A percentile compares a stretch with the other conserved stretches of the same genome.
Conservation (phyloP, 2,888 invertebrate species). For the Drosophila greeni region DNA sequence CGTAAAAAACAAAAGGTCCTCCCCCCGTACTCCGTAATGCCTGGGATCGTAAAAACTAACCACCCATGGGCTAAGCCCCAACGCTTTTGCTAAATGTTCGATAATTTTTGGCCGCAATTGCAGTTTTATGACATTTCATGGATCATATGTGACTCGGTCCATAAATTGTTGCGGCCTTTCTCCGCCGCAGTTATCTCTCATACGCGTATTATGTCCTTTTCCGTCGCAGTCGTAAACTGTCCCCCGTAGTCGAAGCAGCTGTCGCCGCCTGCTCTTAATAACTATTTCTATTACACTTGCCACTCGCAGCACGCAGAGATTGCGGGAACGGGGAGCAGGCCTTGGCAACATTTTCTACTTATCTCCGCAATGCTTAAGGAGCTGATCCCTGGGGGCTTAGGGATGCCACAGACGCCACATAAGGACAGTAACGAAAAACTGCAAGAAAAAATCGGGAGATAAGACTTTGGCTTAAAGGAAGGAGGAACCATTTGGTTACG, state of each 20-base stretch:
- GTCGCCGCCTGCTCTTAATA: conserved; percentile 65
- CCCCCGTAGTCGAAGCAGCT: conserved; percentile 52
- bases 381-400: conserved; percentile 34
- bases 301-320: conserved; percentile 59
- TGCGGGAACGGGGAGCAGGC: conserved; percentile 27
- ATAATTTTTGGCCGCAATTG: conserved; percentile 71
- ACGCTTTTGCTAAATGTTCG: conserved; percentile 70
- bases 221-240: conserved; percentile 35
- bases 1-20: conserved; percentile 48
- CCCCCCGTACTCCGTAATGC: conserved; percentile 17
- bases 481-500: not conserved
- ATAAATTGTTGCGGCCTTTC: conserved; percentile 63
- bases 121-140: conserved; percentile 70
- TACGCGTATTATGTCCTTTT: conserved; percentile 21
- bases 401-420: conserved; percentile 7
- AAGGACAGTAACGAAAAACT: not conserved
- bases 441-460: not conserved
- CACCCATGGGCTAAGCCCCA: conserved; percentile 63
- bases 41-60: conserved; percentile 56
- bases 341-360: conserved; percentile 66
- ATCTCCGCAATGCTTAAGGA: conserved; percentile 44
- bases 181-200: conserved; percentile 35
- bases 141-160: conserved; percentile 54
- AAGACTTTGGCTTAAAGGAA: not conserved
- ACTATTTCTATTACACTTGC: conserved; percentile 72